These are phyloP conservation scores for Sialia sialis DNA, from an alignment of 2,113 vertebrate species.

Conservation along the genomic window DNA sequence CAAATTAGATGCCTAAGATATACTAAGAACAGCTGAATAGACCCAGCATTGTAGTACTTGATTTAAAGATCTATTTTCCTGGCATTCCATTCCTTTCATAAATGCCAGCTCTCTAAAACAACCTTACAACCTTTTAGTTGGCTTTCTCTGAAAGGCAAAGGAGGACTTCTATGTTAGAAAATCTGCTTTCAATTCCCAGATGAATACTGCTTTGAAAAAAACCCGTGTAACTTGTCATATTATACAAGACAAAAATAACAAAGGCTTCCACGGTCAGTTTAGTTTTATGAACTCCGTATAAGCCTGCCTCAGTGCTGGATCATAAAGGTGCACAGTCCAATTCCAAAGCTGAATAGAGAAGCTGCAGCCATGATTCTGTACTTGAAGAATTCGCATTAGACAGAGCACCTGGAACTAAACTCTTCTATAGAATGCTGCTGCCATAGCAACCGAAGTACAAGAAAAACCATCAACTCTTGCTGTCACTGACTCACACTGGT, in stretches of 20 bases:
- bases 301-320: background rate
- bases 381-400: background rate
- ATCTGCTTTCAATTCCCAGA: background rate
- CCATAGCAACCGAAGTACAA: slow-evolving; percentile 28
- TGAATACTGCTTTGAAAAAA: background rate
- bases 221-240: background rate
- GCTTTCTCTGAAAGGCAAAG: background rate
- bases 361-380: background rate
- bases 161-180: background rate
- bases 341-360: background rate
- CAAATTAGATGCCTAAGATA: background rate
- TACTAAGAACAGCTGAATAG: background rate
- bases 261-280: background rate
- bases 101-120: background rate
- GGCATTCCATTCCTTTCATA: background rate
- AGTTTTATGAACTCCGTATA: background rate
- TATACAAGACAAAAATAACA: background rate
- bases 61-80: background rate
- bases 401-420: background rate
- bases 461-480: background rate
- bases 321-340: background rate
- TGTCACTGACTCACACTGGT: background rate
- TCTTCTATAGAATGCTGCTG: background rate
- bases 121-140: background rate
- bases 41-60: background rate